Conservation (phyloP, 2,888 invertebrate genomes). For the Hypselothyrea guttata region DNA sequence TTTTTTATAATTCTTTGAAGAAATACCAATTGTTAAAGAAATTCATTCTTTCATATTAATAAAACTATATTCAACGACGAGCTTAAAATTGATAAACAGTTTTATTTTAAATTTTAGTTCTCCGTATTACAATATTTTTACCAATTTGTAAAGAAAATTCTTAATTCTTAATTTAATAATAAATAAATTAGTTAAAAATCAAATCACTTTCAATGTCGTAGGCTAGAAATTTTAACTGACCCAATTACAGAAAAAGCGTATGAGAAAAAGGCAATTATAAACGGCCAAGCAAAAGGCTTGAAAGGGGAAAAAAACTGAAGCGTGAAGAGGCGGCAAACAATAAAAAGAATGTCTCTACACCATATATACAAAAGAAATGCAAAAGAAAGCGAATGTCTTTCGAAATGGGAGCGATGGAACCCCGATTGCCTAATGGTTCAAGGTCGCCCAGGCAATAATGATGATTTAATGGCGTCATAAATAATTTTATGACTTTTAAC, state of each 20-base stretch:
- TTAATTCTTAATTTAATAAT: too few species aligned
- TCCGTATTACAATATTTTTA: too few species aligned
- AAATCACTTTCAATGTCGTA: too few species aligned
- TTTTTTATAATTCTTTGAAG: too few species aligned
- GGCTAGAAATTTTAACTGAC: constrained; percentile 2
- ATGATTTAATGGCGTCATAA: constrained; percentile 82
- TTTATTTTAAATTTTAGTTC: too few species aligned
- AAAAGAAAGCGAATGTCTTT: constrained; percentile 62
- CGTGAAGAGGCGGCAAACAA: constrained; percentile 52
- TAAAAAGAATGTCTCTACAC: constrained; percentile 50
- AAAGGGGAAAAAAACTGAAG: constrained; percentile 41
- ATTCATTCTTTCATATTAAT: too few species aligned
- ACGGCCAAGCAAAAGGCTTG: constrained; percentile 38
- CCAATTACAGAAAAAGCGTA: constrained; percentile 4
- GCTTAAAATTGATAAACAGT: too few species aligned
- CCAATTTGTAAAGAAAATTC: too few species aligned
- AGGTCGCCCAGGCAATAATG: constrained; percentile 80
- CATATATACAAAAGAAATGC: constrained; percentile 61
- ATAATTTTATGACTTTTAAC: constrained; percentile 81
- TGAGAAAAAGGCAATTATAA: background rate
- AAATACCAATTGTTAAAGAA: too few species aligned
- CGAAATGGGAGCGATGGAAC: constrained; percentile 54
- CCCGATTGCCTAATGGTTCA: constrained; percentile 67
- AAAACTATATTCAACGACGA: too few species aligned
- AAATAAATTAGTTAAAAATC: too few species aligned